phyloP scores from a whole-genome alignment of 2,797 vertebrate genomes.

The Hylomyscus alleni region DNA sequence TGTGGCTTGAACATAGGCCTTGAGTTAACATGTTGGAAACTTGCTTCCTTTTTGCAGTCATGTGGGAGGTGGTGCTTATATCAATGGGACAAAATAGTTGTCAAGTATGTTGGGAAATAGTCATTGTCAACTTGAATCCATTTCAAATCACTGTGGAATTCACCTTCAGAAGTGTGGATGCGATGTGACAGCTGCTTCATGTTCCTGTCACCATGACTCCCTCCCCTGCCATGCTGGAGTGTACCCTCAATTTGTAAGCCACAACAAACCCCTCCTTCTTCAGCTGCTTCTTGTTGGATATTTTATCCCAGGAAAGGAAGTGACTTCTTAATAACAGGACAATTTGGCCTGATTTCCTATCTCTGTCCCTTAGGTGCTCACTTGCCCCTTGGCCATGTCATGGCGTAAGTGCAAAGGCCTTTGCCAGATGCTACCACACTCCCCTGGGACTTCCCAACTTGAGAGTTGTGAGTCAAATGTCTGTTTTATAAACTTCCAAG shows the following conservation, averaged over 20 bases:
- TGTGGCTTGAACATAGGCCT: neutral
- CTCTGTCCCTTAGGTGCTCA: neutral
- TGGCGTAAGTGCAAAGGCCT: neutral
- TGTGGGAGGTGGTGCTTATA: neutral
- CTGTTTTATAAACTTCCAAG: conserved; percentile 2
- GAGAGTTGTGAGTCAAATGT: neutral
- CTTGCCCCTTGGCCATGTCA: neutral
- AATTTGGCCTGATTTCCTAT: neutral
- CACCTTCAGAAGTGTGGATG: too few species aligned
- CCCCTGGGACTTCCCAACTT: neutral
- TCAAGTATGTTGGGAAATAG: neutral
- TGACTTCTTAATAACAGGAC: neutral
- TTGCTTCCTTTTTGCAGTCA: neutral
- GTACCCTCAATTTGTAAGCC: neutral
- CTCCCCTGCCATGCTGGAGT: neutral
- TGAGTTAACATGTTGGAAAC: neutral
- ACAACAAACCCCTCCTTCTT: neutral
- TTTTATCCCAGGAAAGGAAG: neutral
- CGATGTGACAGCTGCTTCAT: too few species aligned
- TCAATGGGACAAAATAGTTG: neutral
- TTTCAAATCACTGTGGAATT: neutral
- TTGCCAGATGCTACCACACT: neutral
- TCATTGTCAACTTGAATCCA: neutral
- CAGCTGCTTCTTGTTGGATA: neutral
- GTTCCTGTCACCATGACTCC: too few species aligned